These are phyloP conservation scores for Ennomos fuscantarius DNA, from an alignment of 2,888 invertebrate species.

Conservation along the genomic window DNA sequence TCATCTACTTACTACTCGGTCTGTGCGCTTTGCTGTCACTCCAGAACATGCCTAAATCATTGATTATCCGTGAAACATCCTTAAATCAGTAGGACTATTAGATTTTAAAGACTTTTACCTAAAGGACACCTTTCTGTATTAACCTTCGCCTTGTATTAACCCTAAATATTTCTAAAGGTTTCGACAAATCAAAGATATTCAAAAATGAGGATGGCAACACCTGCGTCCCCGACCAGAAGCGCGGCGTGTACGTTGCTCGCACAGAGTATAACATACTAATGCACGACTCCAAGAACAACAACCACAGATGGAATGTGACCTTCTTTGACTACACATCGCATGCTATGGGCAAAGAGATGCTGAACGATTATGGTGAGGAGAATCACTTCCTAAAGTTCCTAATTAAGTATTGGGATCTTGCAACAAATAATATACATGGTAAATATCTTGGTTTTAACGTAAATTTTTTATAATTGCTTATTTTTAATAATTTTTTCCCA, in stretches of 20 bases:
- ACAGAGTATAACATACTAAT: slow-evolving; percentile 97
- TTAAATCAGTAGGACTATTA: too few relatives aligned
- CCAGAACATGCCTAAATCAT: too few relatives aligned
- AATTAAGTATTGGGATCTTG: slow-evolving; percentile 3
- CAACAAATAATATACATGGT: slow-evolving; percentile 8
- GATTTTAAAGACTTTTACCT: too few relatives aligned
- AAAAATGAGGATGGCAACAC: slow-evolving; percentile 80
- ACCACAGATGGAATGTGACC: slow-evolving; percentile 97
- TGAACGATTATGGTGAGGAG: slow-evolving; percentile 91
- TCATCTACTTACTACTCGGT: too few relatives aligned
- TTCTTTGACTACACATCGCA: slow-evolving; percentile 97
- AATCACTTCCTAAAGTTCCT: slow-evolving; percentile 6
- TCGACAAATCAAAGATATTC: slow-evolving; percentile 77
- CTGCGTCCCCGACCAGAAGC: slow-evolving; percentile 88
- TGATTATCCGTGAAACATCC: too few relatives aligned
- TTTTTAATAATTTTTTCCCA: background rate
- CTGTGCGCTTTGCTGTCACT: too few relatives aligned
- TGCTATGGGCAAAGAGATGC: slow-evolving; percentile 91
- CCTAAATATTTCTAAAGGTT: slow-evolving; percentile 57
- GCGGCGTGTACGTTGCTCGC: slow-evolving; percentile 92
- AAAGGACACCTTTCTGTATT: too few relatives aligned
- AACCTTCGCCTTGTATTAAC: background rate
- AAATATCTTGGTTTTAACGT: background rate
- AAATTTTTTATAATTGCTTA: background rate
- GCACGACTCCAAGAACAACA: slow-evolving; percentile 91